phyloP scores from a whole-genome alignment of 2,888 invertebrate genomes.

The Phymatocera aterrima region DNA sequence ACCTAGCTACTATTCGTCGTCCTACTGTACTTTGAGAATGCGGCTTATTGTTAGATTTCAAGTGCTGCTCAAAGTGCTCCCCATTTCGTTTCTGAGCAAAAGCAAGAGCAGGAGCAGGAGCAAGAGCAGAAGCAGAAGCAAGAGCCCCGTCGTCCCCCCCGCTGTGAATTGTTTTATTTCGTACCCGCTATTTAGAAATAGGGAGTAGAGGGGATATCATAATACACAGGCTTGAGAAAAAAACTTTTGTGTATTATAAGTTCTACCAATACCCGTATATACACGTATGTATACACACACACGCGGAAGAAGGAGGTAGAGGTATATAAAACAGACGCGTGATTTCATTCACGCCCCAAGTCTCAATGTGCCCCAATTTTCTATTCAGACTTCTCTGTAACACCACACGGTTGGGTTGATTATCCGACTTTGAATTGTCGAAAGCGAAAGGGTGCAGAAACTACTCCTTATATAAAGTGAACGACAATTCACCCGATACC shows the following conservation, averaged over 20 bases:
- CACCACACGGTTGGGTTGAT: background rate
- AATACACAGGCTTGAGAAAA: background rate
- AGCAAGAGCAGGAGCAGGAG: background rate
- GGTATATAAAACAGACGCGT: constrained; percentile 10
- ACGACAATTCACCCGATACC: background rate
- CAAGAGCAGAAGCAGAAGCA: too few relatives aligned
- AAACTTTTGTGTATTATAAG: constrained; percentile 28
- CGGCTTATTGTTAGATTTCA: constrained; percentile 28
- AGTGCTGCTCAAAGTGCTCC: constrained; percentile 17
- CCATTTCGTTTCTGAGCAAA: background rate
- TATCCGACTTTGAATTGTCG: constrained; percentile 5
- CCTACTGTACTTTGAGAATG: constrained; percentile 24
- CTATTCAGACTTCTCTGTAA: constrained; percentile 13
- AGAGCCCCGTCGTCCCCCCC: too few relatives aligned
- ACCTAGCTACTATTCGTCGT: too few relatives aligned
- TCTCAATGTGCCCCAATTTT: constrained; percentile 11
- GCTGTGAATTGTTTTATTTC: constrained; percentile 23
- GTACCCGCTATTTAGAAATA: background rate
- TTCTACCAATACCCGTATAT: too few relatives aligned
- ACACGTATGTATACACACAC: background rate
- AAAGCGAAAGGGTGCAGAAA: background rate
- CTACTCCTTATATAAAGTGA: too few relatives aligned
- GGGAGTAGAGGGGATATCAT: background rate
- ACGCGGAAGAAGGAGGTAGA: background rate
- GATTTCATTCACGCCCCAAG: constrained; percentile 20